A percentile compares a stretch with the other conserved stretches of the same genome.
These are phyloP conservation scores for Megalonaias nervosa DNA, from an alignment of 1,140 invertebrate species.

Conservation along the genomic window DNA sequence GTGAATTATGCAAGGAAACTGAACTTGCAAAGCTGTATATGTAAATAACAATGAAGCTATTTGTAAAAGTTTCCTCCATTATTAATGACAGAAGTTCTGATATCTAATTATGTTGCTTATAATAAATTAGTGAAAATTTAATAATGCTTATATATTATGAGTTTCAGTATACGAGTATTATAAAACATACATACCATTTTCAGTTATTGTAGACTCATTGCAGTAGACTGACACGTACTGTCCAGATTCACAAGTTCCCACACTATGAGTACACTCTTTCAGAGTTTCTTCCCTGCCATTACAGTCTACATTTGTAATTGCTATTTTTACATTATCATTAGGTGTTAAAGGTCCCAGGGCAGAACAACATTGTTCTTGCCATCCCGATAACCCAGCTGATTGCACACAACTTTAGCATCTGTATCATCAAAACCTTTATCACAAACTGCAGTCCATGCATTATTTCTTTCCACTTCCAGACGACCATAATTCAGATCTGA, in stretches of 20 bases:
- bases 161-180: no score
- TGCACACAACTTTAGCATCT: constrained; percentile 41
- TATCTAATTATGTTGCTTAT: not conserved
- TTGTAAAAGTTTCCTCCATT: no score
- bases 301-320: constrained; percentile 31
- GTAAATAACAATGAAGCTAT: no score
- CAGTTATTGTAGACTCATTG: constrained; percentile 30
- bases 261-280: constrained; percentile 26
- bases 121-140: no score
- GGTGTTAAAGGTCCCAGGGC: constrained; percentile 23
- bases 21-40: no score
- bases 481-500: constrained; percentile 25
- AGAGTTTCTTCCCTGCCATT: constrained; percentile 31
- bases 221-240: constrained; percentile 52
- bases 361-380: constrained; percentile 27
- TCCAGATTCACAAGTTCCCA: constrained; percentile 31
- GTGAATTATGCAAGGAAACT: no score
- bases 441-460: constrained; percentile 19
- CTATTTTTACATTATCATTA: constrained; percentile 18
- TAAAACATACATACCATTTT: constrained; percentile 16
- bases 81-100: not conserved
- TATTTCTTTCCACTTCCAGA: constrained; percentile 16
- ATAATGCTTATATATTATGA: no score
- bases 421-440: constrained; percentile 19
- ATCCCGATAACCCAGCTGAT: constrained; percentile 29